Base-by-base conservation (phyloP, 2,113 vertebrate species). In the Dicentrarchus labrax region DNA sequence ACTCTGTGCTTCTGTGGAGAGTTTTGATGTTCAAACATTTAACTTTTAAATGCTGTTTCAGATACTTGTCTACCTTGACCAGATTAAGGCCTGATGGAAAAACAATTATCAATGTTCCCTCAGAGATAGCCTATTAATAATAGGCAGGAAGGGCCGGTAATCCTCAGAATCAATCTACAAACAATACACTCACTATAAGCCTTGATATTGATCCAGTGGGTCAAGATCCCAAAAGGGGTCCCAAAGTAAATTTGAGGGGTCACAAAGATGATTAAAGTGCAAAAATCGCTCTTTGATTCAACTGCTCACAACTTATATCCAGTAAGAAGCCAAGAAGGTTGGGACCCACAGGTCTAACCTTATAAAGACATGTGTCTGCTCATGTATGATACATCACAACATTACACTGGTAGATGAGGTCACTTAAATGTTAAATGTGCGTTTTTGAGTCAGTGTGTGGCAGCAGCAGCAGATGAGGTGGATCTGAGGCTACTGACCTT, bases 401-500 rank as follows among this genome's bases (percentile, higher is more conserved):
- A 1, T 80, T 7, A 50, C 9, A 4, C 2, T 24, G 39, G 57
- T 70, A 47, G 45, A 45, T 41, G 65, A 12, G 38, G 56, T 24
- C n/a, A 19, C 41, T 13, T 5, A 6, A 30, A 9, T 13, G 15
- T 17, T 45, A n/a, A 38, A 36, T 30, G 15, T 21, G 59, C 51
- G 3, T 61, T 24, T 5, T 2, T 43, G 50, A 72, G 59, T 64
- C 21, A 4, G 38, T 57, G 13, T 60, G 50, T 54, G 39, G 54
- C 62, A 5, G 45, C 11, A 72, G 81, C 24, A 50, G 71, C 65
- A 30, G 15, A n/a, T 22, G 53, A 76, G 66, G 54, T 60, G 38
- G 71, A 78, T 86, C 67, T 79, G 71, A 90, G 79, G 12, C 56
- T 0, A 30, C 30, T 94, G 93, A 94, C 93, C 92, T 94, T 94